Evolutionary conservation across 2,888 invertebrate genomes (phyloP).

Genomic region (Hypena proboscidalis): DNA sequence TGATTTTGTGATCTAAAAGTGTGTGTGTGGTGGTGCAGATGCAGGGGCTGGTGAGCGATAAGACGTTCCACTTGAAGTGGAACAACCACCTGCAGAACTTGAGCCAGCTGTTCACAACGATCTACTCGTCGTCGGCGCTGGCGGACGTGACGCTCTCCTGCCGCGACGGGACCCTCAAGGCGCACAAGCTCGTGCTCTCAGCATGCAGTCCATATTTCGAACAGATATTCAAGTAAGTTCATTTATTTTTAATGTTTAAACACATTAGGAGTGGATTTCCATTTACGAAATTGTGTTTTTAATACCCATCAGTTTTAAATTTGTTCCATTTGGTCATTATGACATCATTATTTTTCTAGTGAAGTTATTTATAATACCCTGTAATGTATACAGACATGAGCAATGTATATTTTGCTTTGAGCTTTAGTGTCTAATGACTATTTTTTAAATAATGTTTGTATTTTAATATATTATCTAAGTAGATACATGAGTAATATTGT

Average conservation of each 20-base stretch:
- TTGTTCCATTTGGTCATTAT: constrained; percentile 67
- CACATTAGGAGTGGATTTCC: constrained; percentile 19
- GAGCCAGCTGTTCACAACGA: constrained; percentile 88
- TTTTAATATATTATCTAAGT: constrained; percentile 11
- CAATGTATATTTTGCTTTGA: constrained; percentile 50
- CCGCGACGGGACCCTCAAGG: constrained; percentile 89
- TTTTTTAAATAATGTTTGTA: constrained; percentile 28
- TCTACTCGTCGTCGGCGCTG: constrained; percentile 88
- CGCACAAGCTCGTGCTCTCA: constrained; percentile 90
- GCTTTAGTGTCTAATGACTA: constrained; percentile 34
- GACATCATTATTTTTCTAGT: constrained; percentile 75
- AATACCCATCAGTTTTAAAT: constrained; percentile 45
- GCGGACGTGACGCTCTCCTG: constrained; percentile 90
- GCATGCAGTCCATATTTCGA: constrained; percentile 92
- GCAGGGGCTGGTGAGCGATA: constrained; percentile 86
- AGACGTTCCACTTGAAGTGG: constrained; percentile 89
- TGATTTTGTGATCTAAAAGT: constrained; percentile 73
- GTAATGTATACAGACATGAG: constrained; percentile 58
- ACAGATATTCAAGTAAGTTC: constrained; percentile 87
- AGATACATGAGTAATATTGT: constrained; percentile 39
- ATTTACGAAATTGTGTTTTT: constrained; percentile 35
- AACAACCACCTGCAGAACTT: constrained; percentile 90
- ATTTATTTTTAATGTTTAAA: constrained; percentile 36
- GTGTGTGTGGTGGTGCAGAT: constrained; percentile 81
- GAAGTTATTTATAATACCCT: constrained; percentile 65